phyloP scores from a whole-genome alignment of 2,888 invertebrate species.

The Drosophila aldrichi region DNA sequence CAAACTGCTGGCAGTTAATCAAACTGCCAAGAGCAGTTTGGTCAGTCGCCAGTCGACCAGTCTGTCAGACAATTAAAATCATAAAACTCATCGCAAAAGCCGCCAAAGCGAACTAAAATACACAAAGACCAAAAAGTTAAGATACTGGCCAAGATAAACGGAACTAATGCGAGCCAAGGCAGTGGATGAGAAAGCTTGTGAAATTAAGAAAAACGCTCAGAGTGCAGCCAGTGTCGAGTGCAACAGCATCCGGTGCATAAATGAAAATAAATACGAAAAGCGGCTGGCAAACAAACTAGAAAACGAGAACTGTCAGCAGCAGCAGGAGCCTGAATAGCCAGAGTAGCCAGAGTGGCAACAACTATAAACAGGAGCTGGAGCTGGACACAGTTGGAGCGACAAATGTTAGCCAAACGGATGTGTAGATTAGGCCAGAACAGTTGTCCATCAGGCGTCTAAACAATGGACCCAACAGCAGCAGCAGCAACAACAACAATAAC shows the following conservation, averaged over 20 bases:
- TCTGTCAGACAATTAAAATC: conserved; percentile 72
- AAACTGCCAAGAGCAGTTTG: conserved; percentile 57
- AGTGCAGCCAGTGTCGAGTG: conserved; percentile 58
- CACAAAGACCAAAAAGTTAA: conserved; percentile 51
- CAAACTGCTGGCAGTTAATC: conserved; percentile 62
- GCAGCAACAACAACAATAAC: conserved; percentile 45
- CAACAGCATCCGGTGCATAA: conserved; percentile 78
- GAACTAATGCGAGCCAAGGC: conserved; percentile 67
- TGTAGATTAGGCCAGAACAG: conserved; percentile 72
- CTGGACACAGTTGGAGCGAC: conserved; percentile 60
- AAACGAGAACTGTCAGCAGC: conserved; percentile 60
- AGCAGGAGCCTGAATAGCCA: conserved; percentile 28
- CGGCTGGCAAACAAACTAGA: conserved; percentile 33
- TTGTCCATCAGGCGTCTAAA: conserved; percentile 65
- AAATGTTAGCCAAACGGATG: conserved; percentile 76
- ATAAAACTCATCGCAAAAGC: conserved; percentile 52
- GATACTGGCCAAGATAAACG: conserved; percentile 64
- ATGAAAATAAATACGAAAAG: conserved; percentile 69
- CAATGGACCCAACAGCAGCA: conserved; percentile 67
- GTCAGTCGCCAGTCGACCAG: conserved; percentile 13
- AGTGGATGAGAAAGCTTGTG: conserved; percentile 35
- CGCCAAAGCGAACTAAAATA: conserved; percentile 30
- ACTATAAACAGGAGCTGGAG: conserved; percentile 8
- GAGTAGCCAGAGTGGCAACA: conserved; percentile 8
- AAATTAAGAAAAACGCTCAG: conserved; percentile 66